Evolutionary conservation across 2,888 invertebrate species (phyloP).

Genomic region (Thymelicus lineola): DNA sequence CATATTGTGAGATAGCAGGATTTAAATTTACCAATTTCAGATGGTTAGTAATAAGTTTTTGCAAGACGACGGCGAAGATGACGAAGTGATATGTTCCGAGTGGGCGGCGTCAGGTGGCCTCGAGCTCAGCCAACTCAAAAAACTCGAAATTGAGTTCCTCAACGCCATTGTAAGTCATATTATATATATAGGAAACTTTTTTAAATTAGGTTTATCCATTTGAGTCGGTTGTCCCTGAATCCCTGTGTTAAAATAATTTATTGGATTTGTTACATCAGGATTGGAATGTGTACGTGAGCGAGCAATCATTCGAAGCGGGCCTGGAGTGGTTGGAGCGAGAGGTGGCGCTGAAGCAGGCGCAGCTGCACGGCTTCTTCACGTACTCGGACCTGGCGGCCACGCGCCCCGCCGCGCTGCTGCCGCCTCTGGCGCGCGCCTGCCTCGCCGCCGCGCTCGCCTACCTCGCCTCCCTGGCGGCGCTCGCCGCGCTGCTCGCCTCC

Average conservation of each 20-base stretch:
- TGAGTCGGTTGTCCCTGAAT: no score
- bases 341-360: slow-evolving; percentile 90
- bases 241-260: no score
- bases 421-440: slow-evolving; percentile 47
- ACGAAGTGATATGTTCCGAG: slow-evolving; percentile 95
- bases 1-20: no score
- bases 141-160: slow-evolving; percentile 94
- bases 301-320: slow-evolving; percentile 90
- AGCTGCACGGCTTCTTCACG: slow-evolving; percentile 91
- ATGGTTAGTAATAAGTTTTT: slow-evolving; percentile 98
- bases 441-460: slow-evolving; percentile 45
- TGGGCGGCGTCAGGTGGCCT: slow-evolving; percentile 96
- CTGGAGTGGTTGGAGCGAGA: slow-evolving; percentile 88
- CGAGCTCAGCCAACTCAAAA: slow-evolving; percentile 90
- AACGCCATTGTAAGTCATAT: slow-evolving; percentile 92
- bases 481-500: slow-evolving; percentile 54
- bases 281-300: slow-evolving; percentile 94
- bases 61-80: slow-evolving; percentile 96
- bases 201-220: no score
- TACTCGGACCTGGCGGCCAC: slow-evolving; percentile 90
- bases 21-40: slow-evolving; percentile 72
- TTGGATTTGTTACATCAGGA: slow-evolving; percentile 81
- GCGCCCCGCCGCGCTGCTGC: slow-evolving; percentile 72
- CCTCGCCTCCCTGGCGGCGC: slow-evolving; percentile 45
- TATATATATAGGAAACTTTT: no score